These are phyloP conservation scores for Dufourea novaeangliae DNA, from an alignment of 1,140 invertebrate species.

Conservation along the genomic window DNA sequence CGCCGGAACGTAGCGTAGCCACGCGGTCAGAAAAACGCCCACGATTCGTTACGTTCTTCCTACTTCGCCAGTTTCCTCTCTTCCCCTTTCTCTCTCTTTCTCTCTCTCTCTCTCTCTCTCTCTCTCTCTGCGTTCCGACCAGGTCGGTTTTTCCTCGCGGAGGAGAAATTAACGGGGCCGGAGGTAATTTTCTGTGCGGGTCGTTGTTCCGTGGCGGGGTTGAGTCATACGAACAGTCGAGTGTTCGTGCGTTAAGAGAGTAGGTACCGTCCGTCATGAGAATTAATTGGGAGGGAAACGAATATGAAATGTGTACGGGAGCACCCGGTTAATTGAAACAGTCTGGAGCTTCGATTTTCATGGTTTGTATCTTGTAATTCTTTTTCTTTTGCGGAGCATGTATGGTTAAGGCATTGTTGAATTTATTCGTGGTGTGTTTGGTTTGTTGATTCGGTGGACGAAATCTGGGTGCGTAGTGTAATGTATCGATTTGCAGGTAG, in stretches of 20 bases:
- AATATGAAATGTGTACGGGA: too few relatives aligned
- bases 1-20: constrained; percentile 5
- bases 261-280: not conserved
- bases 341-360: too few relatives aligned
- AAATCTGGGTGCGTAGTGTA: too few relatives aligned
- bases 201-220: not conserved
- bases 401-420: too few relatives aligned
- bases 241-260: not conserved
- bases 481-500: too few relatives aligned
- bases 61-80: not conserved
- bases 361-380: too few relatives aligned
- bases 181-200: constrained; percentile 24
- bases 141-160: not conserved
- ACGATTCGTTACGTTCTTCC: constrained; percentile 22
- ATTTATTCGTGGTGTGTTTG: too few relatives aligned
- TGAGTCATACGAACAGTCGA: not conserved
- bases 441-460: too few relatives aligned
- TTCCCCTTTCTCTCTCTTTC: not conserved
- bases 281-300: not conserved
- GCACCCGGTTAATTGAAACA: too few relatives aligned
- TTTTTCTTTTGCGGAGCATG: too few relatives aligned
- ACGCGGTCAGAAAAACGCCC: constrained; percentile 31
- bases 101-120: not conserved
- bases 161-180: not conserved
- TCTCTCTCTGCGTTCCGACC: too few relatives aligned